Evolutionary conservation across 1,140 invertebrate species (phyloP).

Genomic region (Drosophila persimilis): DNA sequence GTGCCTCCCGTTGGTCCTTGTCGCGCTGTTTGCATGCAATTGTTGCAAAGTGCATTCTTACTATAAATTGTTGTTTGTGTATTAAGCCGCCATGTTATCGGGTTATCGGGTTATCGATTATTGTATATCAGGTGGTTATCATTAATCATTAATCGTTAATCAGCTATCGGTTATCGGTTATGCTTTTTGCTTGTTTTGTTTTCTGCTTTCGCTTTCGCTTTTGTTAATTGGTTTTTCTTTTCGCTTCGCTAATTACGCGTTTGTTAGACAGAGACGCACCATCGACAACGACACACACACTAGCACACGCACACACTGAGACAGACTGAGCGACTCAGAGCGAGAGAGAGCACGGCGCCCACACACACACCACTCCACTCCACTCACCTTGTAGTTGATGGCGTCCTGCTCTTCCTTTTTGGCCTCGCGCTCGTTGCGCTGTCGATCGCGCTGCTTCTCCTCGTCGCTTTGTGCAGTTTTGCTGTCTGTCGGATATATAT

Average conservation of each 20-base stretch:
- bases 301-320: slow-evolving; percentile 32
- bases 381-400: slow-evolving; percentile 82
- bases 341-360: slow-evolving; percentile 31
- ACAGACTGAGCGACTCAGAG: slow-evolving; percentile 33
- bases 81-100: slow-evolving; percentile 37
- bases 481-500: slow-evolving; percentile 63
- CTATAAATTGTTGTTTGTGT: slow-evolving; percentile 52
- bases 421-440: slow-evolving; percentile 82
- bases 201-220: slow-evolving; percentile 10
- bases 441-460: slow-evolving; percentile 82
- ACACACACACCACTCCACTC: slow-evolving; percentile 39
- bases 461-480: slow-evolving; percentile 83
- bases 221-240: slow-evolving; percentile 4
- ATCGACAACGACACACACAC: slow-evolving; percentile 9
- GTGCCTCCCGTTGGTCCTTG: slow-evolving; percentile 82
- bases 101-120: slow-evolving; percentile 39
- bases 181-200: background rate
- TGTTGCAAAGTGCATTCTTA: slow-evolving; percentile 81
- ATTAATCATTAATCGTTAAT: background rate
- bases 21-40: slow-evolving; percentile 82
- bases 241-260: slow-evolving; percentile 40
- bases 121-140: slow-evolving; percentile 11
- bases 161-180: slow-evolving; percentile 8
- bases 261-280: slow-evolving; percentile 8
- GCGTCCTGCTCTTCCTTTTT: slow-evolving; percentile 83